phyloP scores from a whole-genome alignment of 2,888 invertebrate species.

The Thera britannica region DNA sequence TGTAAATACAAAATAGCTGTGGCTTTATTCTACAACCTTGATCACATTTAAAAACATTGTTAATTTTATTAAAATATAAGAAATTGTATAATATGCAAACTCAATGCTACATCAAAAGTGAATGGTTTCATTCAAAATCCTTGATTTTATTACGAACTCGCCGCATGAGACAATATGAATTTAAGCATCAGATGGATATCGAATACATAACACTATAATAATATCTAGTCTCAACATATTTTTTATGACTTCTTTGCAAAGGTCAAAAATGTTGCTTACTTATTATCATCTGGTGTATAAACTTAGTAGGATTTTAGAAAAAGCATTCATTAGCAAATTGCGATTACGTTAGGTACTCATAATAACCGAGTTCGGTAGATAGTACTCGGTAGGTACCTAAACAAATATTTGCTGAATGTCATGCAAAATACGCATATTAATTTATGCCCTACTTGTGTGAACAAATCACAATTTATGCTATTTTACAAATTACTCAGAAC shows the following conservation, averaged over 20 bases:
- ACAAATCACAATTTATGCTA: slow-evolving; percentile 9
- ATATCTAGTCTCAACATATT: neutral
- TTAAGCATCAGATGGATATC: slow-evolving; percentile 10
- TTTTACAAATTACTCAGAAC: slow-evolving; percentile 33
- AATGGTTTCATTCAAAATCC: slow-evolving; percentile 28
- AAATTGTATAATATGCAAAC: slow-evolving; percentile 3
- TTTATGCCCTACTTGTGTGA: neutral
- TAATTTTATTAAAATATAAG: too few relatives aligned
- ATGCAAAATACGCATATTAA: slow-evolving; percentile 8
- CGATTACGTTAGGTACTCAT: slow-evolving; percentile 1
- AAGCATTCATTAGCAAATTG: neutral
- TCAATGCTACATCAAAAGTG: slow-evolving; percentile 30
- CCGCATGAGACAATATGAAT: slow-evolving; percentile 20
- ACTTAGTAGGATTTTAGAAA: too few relatives aligned
- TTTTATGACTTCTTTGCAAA: too few relatives aligned
- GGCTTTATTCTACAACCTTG: too few relatives aligned
- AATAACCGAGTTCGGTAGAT: too few relatives aligned
- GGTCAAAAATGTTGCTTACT: too few relatives aligned
- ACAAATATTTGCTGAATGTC: slow-evolving; percentile 4
- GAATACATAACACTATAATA: slow-evolving; percentile 6
- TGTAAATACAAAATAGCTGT: too few relatives aligned
- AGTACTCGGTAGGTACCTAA: too few relatives aligned
- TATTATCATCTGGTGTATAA: too few relatives aligned
- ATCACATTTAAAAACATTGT: too few relatives aligned
- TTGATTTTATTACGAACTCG: slow-evolving; percentile 27